These are phyloP conservation scores for Acrocera orbiculus DNA, from an alignment of 2,888 invertebrate species.

Conservation along the genomic window DNA sequence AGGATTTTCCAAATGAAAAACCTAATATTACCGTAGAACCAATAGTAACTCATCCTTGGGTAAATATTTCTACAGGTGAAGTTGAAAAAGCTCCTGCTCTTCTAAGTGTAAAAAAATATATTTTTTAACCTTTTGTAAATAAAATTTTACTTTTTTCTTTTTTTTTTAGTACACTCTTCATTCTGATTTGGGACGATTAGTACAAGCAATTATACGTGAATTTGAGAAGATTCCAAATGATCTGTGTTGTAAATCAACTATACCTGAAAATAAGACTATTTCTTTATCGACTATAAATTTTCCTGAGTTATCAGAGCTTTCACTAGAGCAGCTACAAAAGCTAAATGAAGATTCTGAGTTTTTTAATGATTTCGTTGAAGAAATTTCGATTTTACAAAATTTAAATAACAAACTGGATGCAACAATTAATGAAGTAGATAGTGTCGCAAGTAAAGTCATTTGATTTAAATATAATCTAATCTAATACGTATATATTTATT, in stretches of 20 bases:
- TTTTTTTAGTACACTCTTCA: constrained; percentile 45
- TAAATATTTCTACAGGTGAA: constrained; percentile 46
- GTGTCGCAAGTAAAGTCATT: constrained; percentile 38
- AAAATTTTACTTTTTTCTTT: constrained; percentile 1
- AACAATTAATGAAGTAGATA: constrained; percentile 52
- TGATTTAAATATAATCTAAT: neutral
- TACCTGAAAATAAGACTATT: neutral
- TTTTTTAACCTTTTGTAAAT: neutral
- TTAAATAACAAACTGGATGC: constrained; percentile 52
- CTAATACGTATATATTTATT: neutral
- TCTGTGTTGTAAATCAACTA: constrained; percentile 26
- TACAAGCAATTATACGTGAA: constrained; percentile 63
- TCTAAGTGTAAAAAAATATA: constrained; percentile 38
- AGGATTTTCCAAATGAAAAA: constrained; percentile 59
- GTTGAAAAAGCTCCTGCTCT: constrained; percentile 57
- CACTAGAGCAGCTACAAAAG: constrained; percentile 47
- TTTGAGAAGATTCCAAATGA: constrained; percentile 46
- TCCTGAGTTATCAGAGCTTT: constrained; percentile 29
- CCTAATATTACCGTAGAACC: constrained; percentile 52
- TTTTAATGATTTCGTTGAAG: constrained; percentile 55
- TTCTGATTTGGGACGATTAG: constrained; percentile 63
- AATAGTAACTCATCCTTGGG: constrained; percentile 51
- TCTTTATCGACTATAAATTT: constrained; percentile 10
- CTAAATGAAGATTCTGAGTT: constrained; percentile 50
- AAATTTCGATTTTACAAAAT: constrained; percentile 46